A percentile compares a stretch with the other conserved stretches of the same genome.
These are phyloP conservation scores for Oenanthe oenanthe DNA, from an alignment of 2,113 vertebrate species.

Conservation along the genomic window DNA sequence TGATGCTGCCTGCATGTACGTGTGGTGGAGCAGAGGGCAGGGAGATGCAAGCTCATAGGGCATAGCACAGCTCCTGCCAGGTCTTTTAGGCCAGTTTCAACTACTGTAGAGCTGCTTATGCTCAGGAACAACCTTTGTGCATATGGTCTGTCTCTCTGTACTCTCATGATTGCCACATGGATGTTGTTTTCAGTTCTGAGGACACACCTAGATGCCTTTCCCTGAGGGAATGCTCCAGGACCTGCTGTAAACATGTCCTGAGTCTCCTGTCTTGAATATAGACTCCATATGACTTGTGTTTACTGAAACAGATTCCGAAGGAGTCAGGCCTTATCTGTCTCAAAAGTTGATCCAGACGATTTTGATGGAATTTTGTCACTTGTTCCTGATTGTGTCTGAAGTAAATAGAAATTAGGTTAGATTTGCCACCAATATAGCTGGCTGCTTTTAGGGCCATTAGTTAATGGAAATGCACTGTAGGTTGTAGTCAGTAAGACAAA, in stretches of 20 bases:
- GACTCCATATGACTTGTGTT: background rate
- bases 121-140: background rate
- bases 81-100: background rate
- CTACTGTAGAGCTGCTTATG: background rate
- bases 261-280: background rate
- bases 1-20: accelerated
- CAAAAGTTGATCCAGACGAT: background rate
- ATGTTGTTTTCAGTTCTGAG: background rate
- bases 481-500: background rate
- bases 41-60: background rate
- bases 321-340: background rate
- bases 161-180: background rate
- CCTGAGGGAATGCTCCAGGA: background rate
- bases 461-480: background rate
- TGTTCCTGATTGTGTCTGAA: background rate
- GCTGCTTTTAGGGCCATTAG: background rate
- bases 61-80: background rate
- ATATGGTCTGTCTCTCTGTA: background rate
- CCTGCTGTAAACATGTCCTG: background rate
- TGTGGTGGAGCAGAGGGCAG: background rate
- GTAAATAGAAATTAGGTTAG: background rate
- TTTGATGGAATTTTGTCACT: background rate
- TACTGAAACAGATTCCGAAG: background rate
- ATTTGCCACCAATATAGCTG: background rate
- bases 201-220: background rate